phyloP scores from a whole-genome alignment of 2,797 vertebrate species.

The Myotis planiceps region DNA sequence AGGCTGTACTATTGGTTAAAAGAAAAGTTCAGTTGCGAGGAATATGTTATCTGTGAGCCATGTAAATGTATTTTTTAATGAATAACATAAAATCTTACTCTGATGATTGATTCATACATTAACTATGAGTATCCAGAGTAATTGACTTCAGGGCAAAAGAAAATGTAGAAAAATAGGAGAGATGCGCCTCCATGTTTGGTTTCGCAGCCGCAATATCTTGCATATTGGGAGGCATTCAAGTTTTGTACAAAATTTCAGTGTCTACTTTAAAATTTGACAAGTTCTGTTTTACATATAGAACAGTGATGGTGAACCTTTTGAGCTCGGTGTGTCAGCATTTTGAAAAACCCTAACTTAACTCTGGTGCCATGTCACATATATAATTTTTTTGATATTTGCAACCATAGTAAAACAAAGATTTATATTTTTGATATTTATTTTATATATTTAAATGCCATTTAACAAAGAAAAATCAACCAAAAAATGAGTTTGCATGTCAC shows the following conservation, averaged over 20 bases:
- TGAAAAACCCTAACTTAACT: no score
- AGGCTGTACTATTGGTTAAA: neutral
- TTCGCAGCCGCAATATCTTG: neutral
- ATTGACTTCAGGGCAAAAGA: slow-evolving; percentile 52
- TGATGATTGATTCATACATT: slow-evolving; percentile 39
- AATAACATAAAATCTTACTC: slow-evolving; percentile 52
- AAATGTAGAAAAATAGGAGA: neutral
- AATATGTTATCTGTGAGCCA: neutral
- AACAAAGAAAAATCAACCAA: no score
- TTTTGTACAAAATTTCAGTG: neutral
- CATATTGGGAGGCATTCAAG: neutral
- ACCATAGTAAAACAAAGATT: no score
- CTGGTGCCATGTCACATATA: no score
- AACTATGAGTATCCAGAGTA: neutral
- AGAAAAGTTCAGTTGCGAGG: neutral
- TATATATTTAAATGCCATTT: no score
- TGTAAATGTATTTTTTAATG: slow-evolving; percentile 29
- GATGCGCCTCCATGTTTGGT: neutral
- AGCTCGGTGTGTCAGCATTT: no score
- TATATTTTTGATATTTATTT: no score
- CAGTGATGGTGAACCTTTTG: no score
- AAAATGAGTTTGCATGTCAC: no score
- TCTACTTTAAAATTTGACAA: neutral
- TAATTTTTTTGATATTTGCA: no score
- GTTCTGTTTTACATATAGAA: neutral